Conservation (phyloP, 2,888 invertebrate species). For the Agriopis marginaria region DNA sequence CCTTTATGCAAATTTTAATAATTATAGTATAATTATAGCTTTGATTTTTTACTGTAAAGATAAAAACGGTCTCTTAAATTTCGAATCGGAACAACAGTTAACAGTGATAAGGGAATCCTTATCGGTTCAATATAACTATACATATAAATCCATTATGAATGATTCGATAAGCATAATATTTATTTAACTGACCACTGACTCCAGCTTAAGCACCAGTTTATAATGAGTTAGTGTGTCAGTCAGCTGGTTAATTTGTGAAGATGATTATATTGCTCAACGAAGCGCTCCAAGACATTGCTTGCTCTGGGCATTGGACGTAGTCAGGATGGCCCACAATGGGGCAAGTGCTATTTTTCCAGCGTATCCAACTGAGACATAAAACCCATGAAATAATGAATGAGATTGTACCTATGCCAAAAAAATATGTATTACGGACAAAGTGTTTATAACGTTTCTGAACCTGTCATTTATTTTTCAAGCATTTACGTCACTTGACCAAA, state of each 20-base stretch:
- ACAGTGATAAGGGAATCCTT: background rate
- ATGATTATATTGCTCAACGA: conserved; percentile 46
- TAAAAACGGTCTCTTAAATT: background rate
- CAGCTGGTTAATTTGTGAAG: conserved; percentile 20
- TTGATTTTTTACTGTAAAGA: too few relatives aligned
- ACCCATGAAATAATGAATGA: too few relatives aligned
- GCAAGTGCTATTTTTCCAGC: background rate
- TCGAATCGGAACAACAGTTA: background rate
- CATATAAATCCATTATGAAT: background rate
- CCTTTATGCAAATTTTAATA: too few relatives aligned
- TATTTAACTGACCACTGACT: conserved; percentile 12
- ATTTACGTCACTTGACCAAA: too few relatives aligned
- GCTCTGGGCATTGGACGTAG: background rate
- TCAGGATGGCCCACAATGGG: background rate
- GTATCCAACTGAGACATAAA: too few relatives aligned
- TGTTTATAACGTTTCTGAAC: too few relatives aligned
- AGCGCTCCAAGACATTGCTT: conserved; percentile 41
- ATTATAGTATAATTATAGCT: too few relatives aligned
- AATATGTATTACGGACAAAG: too few relatives aligned
- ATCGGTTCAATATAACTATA: background rate
- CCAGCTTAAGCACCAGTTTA: conserved; percentile 22
- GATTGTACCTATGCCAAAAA: too few relatives aligned
- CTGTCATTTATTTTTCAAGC: too few relatives aligned
- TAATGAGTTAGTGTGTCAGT: conserved; percentile 22
- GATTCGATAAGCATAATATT: background rate